Conservation (phyloP, 2,113 vertebrate genomes). For the Mobula birostris region DNA sequence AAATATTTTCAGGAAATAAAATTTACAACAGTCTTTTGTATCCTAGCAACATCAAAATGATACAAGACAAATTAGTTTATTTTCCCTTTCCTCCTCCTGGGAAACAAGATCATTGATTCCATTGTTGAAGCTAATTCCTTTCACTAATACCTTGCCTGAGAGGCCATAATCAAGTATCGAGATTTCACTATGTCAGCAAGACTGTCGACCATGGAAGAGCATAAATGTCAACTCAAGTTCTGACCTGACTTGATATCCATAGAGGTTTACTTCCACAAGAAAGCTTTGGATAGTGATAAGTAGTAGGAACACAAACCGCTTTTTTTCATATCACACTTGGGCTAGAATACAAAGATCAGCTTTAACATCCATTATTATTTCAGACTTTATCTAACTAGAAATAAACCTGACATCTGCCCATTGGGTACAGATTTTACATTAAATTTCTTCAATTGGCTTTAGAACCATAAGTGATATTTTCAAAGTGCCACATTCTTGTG, state of each 20-base stretch:
- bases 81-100: not conserved
- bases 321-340: not conserved
- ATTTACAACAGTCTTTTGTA: not conserved
- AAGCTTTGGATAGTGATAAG: not conserved
- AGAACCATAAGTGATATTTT: not conserved
- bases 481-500: not conserved
- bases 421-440: not conserved
- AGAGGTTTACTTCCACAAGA: not conserved
- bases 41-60: not conserved
- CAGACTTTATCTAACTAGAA: not conserved
- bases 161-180: not conserved
- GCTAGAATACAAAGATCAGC: not conserved
- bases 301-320: not conserved
- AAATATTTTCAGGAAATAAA: not conserved
- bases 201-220: not conserved
- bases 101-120: not conserved
- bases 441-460: not conserved
- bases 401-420: not conserved
- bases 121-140: not conserved
- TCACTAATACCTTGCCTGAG: not conserved
- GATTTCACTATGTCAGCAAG: not conserved
- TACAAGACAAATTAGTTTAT: not conserved
- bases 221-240: not conserved
- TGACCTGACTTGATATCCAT: not conserved
- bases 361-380: not conserved